Evolutionary conservation across 2,888 invertebrate species (phyloP), one percentile per base, ranked within the genome.

Genomic region (Doris montereyensis): DNA sequence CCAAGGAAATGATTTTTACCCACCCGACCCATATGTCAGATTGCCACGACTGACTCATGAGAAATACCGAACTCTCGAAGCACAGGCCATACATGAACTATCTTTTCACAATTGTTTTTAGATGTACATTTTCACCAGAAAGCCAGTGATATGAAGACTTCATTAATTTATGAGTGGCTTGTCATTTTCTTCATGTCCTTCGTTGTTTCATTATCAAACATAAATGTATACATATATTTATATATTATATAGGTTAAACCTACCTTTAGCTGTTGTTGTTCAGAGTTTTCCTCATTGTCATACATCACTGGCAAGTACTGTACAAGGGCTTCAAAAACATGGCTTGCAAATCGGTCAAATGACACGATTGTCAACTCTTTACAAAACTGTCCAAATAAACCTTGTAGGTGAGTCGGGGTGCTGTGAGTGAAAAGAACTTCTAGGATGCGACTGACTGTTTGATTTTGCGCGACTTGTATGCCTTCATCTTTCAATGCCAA

Each of bases 241-340:
- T 32, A 74, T 34, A 62, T 32, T 75, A 68, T 34, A 67, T 26
- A 17, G 74, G 21, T 21, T 57, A 21, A 4, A n/a, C n/a, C n/a
- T n/a, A n/a, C n/a, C n/a, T n/a, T n/a, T n/a, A n/a, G n/a, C n/a
- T n/a, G n/a, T n/a, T n/a, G n/a, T n/a, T n/a, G n/a, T 28, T 30
- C n/a, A 67, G 34, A 34, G 35, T 41, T 28, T 1, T 62, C 24
- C 3, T 60, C 32, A 3, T 58, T 73, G 60, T 52, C 34, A 10
- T 85, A 84, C 34, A 83, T 84, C 32, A 83, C 82, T 32, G 87
- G 85, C 28, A 86, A 71, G 13, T 82, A 81, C 10, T 83, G 72
- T 1, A 89, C 74, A 2, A 88, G 77, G 21, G 87, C 84, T 77
- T 90, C 88, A 21, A 88, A 84, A n/a, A 91, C 90, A 83, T 90